Evolutionary conservation across 2,797 vertebrate genomes (phyloP), one percentile per base, ranked within the genome.

Genomic region (Chromobotia macracanthus): DNA sequence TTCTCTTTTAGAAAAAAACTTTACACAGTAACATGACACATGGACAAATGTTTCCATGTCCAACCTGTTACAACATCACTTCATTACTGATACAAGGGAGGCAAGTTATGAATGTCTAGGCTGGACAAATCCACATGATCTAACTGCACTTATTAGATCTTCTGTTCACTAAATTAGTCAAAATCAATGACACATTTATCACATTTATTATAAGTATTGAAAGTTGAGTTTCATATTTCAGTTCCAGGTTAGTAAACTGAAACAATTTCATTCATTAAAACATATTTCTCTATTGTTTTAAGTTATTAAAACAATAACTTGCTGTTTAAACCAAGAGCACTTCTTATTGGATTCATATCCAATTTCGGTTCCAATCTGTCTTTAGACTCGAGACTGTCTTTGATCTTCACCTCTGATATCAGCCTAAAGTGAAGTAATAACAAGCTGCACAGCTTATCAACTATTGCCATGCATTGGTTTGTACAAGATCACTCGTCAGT

Each of bases 401-500:
- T 18, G 15, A 71, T 21, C 13, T 65, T 58, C 21, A 58, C 70
- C 38, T 66, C 63, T 66, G 68, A 70, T 53, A 55, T 38, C 69
- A 71, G 64, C 41, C 55, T 73, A 68, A 66, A 71, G 31, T 12
- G 10, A 63, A 58, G 72, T 38, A 56, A 21, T 46, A 66, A 82
- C 31, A 25, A 12, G 65, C 19, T 58, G 19, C 31, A 64, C 56
- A 60, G 69, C 25, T 35, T 67, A 7, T 23, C 46, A 65, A 13
- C 55, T 63, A 61, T 55, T 28, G 80, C 48, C 82, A 80, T 83
- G 82, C 77, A 67, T 35, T 67, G 31, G 19, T 75, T 73, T 61
- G 65, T 78, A 84, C 79, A 81, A n/a, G 28, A 51, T 81, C 58
- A 55, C 55, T 73, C 41, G 66, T 78, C 77, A 60, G 71, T 65